Evolutionary conservation across 2,888 invertebrate species (phyloP).

Genomic region (Microdon myrmicae): DNA sequence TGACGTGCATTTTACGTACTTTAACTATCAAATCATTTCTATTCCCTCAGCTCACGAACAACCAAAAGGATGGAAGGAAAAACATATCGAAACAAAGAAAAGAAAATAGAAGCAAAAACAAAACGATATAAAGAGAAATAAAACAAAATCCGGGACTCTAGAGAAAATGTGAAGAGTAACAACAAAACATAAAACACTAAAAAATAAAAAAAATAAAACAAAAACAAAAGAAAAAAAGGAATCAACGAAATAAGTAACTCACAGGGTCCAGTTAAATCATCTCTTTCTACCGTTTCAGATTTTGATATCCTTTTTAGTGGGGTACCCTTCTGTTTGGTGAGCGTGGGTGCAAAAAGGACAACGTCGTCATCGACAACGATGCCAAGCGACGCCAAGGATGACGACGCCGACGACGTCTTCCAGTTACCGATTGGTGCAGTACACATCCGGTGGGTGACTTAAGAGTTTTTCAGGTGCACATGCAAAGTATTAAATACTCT

Average conservation of each 20-base stretch:
- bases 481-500: constrained; percentile 49
- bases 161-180: constrained; percentile 3
- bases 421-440: constrained; percentile 24
- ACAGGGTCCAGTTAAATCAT: constrained; percentile 37
- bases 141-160: too few relatives aligned
- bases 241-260: constrained; percentile 39
- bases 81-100: neutral
- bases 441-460: constrained; percentile 49
- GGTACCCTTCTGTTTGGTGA: constrained; percentile 15
- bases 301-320: constrained; percentile 32
- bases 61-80: constrained; percentile 4
- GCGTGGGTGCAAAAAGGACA: constrained; percentile 31
- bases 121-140: constrained; percentile 13
- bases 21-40: constrained; percentile 47
- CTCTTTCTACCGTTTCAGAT: constrained; percentile 5
- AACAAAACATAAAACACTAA: neutral
- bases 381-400: neutral
- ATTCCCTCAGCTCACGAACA: constrained; percentile 11
- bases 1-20: constrained; percentile 42
- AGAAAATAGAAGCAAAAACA: too few relatives aligned
- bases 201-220: too few relatives aligned
- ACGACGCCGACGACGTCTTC: constrained; percentile 43
- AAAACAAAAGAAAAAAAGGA: constrained; percentile 11
- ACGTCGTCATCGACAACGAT: constrained; percentile 1
- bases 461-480: constrained; percentile 51